Conservation (phyloP, 2,888 invertebrate genomes). For the Heteromurus nitidus region DNA sequence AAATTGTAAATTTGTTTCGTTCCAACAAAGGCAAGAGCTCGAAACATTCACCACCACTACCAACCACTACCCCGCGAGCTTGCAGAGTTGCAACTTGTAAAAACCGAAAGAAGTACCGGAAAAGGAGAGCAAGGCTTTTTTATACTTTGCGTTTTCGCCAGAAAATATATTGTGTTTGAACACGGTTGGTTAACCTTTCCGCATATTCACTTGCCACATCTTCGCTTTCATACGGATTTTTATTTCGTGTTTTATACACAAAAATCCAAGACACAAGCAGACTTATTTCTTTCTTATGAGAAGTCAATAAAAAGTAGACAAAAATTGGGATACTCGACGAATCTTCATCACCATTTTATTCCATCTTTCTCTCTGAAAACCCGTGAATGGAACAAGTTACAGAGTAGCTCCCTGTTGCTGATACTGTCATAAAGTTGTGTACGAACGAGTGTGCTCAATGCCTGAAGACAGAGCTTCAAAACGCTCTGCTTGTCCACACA, state of each 20-base stretch:
- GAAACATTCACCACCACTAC: slow-evolving; percentile 14
- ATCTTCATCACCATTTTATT: slow-evolving; percentile 41
- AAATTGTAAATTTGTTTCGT: slow-evolving; percentile 53
- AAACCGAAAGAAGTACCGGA: slow-evolving; percentile 2
- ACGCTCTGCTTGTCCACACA: too few species aligned
- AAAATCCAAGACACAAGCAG: slow-evolving; percentile 4
- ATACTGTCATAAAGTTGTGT: neutral
- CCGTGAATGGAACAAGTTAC: neutral
- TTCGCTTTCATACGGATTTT: neutral
- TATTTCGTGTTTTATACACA: slow-evolving; percentile 24
- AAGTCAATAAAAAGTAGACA: slow-evolving; percentile 52
- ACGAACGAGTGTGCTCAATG: too few species aligned
- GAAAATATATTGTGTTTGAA: slow-evolving; percentile 23
- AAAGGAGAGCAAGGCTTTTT: slow-evolving; percentile 23
- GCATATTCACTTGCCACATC: slow-evolving; percentile 19
- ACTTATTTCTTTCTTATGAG: slow-evolving; percentile 39
- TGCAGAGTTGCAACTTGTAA: too few species aligned
- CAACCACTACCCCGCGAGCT: too few species aligned
- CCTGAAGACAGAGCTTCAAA: neutral
- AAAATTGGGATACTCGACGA: slow-evolving; percentile 36
- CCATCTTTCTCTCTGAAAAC: slow-evolving; percentile 38
- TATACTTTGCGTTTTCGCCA: neutral
- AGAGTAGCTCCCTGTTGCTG: slow-evolving; percentile 55
- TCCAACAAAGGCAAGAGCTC: slow-evolving; percentile 22
- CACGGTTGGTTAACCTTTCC: slow-evolving; percentile 43